Base-by-base conservation (phyloP, 2,113 vertebrate genomes). In the Sterrhoptilus dennistouni region DNA sequence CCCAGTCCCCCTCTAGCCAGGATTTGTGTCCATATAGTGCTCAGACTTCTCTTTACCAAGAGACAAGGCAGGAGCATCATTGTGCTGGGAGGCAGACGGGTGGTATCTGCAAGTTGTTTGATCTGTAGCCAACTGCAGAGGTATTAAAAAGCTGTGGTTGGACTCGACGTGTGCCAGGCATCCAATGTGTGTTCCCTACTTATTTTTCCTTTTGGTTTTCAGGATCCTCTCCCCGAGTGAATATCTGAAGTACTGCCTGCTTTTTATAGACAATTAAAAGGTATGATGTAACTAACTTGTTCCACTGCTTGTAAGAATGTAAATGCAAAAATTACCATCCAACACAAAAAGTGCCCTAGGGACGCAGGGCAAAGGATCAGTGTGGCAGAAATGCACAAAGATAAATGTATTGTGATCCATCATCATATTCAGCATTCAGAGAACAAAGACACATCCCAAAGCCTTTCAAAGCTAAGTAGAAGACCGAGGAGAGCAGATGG, bases 41-140 rank as follows among this genome's bases (percentile, higher is more conserved):
- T 47, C 9, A 52, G 36, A 40, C 52, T 90, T 27, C 53, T 76
- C 57, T 65, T 45, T 52, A 33, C 49, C 12, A 54, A 61, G 38
- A 90, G 60, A 56, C n/a, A 24, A 64, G 68, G 35, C 72, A 90
- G 72, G 42, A 70, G 52, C 49, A 70, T 12, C 33, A 8, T 12
- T 40, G n/a, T 64, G 83, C 93, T 68, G 72, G 54, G 52, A 93
- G 56, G 80, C 87, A 78, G 49, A 91, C 2, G 22, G 40, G 72
- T 75, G 80, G 59, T 47, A 74, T 64, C 74, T 71, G 27, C 1
- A 1, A 78, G 45, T 25, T 82, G 47, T 94, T 82, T 94, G 74
- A 94, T 90, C 53, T 90, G 15, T 3, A 85, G 94, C 90, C 88
- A 90, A 4, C 60, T 89, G 91, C 83, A 93, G 83, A 93, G 47